Evolutionary conservation across 1,140 invertebrate species (phyloP).

Genomic region (Drosophila gunungcola): DNA sequence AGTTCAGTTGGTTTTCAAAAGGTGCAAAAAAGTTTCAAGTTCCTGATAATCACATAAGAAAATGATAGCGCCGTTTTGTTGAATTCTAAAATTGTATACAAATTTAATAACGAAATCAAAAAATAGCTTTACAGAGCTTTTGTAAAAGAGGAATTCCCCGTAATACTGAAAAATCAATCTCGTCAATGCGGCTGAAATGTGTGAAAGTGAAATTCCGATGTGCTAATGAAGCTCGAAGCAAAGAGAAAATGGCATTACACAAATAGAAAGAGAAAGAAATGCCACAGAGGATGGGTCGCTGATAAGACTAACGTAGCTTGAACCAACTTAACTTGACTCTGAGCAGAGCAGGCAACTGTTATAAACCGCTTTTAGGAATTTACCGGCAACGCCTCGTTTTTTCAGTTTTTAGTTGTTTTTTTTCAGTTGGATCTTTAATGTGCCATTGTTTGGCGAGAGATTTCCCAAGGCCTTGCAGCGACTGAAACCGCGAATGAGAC

Average conservation of each 20-base stretch:
- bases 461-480: conserved; percentile 64
- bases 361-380: conserved; percentile 58
- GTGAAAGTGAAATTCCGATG: conserved; percentile 67
- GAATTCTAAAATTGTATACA: too few species aligned
- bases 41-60: too few species aligned
- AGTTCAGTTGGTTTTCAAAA: too few species aligned
- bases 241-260: conserved; percentile 68
- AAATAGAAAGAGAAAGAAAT: conserved; percentile 45
- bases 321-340: conserved; percentile 39
- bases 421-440: conserved; percentile 42
- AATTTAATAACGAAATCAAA: too few species aligned
- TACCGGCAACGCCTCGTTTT: conserved; percentile 46
- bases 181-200: conserved; percentile 51
- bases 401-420: conserved; percentile 11
- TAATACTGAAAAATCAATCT: conserved; percentile 35
- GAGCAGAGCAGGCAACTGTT: conserved; percentile 53
- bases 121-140: background rate
- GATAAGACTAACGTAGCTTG: conserved; percentile 51
- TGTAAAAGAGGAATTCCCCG: background rate
- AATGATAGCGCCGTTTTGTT: too few species aligned
- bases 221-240: conserved; percentile 47
- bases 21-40: too few species aligned
- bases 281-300: conserved; percentile 34
- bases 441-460: conserved; percentile 68
- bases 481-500: conserved; percentile 51